Evolutionary conservation across 2,888 invertebrate species (phyloP).

Genomic region (Trichopoda pennipes): DNA sequence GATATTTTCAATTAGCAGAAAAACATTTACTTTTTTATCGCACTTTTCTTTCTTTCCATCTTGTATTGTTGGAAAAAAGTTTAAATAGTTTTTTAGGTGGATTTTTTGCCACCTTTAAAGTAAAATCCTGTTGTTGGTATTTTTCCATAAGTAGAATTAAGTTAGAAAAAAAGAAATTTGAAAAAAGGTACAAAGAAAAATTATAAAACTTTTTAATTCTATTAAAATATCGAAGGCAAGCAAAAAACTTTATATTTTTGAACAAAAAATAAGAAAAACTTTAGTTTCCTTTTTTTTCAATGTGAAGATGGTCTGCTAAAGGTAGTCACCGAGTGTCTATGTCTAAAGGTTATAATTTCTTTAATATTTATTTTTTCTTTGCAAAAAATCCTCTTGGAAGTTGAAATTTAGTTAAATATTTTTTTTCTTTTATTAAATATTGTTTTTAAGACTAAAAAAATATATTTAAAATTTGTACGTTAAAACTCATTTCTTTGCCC

Average conservation of each 20-base stretch:
- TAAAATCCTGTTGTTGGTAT: conserved; percentile 76
- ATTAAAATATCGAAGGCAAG: conserved; percentile 73
- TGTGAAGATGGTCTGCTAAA: conserved; percentile 47
- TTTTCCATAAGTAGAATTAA: conserved; percentile 30
- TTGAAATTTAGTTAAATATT: conserved; percentile 12
- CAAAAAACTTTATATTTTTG: conserved; percentile 61
- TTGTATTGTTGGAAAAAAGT: conserved; percentile 57
- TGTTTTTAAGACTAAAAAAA: conserved; percentile 11
- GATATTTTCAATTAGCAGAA: conserved; percentile 81
- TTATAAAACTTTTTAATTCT: conserved; percentile 77
- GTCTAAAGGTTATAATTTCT: conserved; percentile 34
- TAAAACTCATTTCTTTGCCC: conserved; percentile 25
- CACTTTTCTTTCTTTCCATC: conserved; percentile 66
- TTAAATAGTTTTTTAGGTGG: conserved; percentile 59
- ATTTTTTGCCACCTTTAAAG: conserved; percentile 76
- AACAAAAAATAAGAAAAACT: conserved; percentile 62
- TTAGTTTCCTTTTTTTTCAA: conserved; percentile 35
- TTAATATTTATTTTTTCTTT: not conserved
- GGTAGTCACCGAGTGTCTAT: conserved; percentile 48
- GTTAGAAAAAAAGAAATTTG: conserved; percentile 60
- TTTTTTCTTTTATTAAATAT: not conserved
- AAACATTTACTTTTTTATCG: conserved; percentile 74
- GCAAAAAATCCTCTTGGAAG: not conserved
- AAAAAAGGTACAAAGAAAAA: conserved; percentile 74
- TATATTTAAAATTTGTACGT: conserved; percentile 32